Evolutionary conservation across 2,797 vertebrate genomes (phyloP).

Genomic region (Acanthurus tractus): DNA sequence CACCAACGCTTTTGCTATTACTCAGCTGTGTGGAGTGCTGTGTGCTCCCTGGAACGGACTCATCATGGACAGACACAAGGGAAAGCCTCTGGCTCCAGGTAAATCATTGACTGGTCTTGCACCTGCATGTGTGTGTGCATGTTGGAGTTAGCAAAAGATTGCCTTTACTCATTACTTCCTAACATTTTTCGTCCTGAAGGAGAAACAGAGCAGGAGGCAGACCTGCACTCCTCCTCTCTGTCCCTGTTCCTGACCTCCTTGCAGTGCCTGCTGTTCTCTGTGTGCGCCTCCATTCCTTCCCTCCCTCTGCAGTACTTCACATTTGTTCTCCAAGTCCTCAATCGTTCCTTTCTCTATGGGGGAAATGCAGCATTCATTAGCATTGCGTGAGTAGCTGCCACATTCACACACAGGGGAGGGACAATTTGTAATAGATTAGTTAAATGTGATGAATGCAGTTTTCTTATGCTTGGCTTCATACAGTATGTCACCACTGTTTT

Average conservation of each 20-base stretch:
- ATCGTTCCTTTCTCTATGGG: constrained; percentile 92
- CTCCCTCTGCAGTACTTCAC: constrained; percentile 90
- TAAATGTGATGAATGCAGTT: not conserved
- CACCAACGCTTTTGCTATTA: constrained; percentile 93
- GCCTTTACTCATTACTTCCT: not conserved
- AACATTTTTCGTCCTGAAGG: constrained; percentile 39
- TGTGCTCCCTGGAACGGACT: constrained; percentile 96
- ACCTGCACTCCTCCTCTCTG: constrained; percentile 84
- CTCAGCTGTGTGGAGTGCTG: constrained; percentile 92
- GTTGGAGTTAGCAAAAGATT: not conserved
- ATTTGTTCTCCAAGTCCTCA: constrained; percentile 91
- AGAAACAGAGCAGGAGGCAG: constrained; percentile 77
- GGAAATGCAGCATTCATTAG: constrained; percentile 91
- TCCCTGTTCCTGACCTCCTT: constrained; percentile 88
- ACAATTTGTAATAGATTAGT: not conserved
- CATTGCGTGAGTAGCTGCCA: constrained; percentile 85
- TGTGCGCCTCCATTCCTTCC: constrained; percentile 83
- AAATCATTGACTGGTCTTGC: not conserved
- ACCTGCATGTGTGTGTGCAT: too few relatives aligned
- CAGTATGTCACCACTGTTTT: not conserved
- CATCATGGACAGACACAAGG: constrained; percentile 91
- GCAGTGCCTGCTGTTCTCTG: constrained; percentile 89
- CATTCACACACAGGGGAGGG: not conserved
- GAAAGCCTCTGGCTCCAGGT: constrained; percentile 80
- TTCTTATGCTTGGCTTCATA: not conserved